Evolutionary conservation across 2,113 vertebrate species (phyloP).

Genomic region (Melanerpes formicivorus): DNA sequence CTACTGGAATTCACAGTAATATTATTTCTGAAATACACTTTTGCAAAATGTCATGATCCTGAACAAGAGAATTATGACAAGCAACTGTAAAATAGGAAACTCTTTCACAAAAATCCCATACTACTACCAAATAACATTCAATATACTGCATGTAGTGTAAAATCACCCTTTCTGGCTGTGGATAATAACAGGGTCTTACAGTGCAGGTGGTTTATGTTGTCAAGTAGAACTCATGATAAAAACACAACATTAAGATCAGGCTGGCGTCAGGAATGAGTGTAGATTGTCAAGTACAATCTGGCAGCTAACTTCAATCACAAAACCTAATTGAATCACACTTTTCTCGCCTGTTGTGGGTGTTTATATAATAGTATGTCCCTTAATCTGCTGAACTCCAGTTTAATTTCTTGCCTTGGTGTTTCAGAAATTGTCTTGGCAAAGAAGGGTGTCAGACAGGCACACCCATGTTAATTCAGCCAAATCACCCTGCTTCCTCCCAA

Average conservation of each 20-base stretch:
- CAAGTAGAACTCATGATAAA: not conserved
- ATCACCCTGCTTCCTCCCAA: not conserved
- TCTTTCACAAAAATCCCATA: slow-evolving; percentile 4
- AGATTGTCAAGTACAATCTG: not conserved
- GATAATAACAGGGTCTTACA: not conserved
- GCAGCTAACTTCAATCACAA: not conserved
- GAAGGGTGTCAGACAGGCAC: not conserved
- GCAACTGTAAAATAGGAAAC: not conserved
- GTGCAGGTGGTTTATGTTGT: not conserved
- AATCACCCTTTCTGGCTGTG: not conserved
- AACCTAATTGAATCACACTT: not conserved
- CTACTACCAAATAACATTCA: not conserved
- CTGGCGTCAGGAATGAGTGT: not conserved
- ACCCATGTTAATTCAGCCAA: not conserved
- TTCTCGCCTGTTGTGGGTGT: not conserved
- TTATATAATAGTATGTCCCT: not conserved
- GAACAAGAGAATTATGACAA: not conserved
- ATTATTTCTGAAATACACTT: not conserved
- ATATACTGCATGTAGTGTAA: slow-evolving; percentile 2
- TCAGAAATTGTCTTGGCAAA: not conserved
- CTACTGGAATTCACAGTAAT: not conserved
- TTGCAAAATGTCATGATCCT: not conserved
- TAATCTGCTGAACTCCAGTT: not conserved
- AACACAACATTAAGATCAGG: not conserved
- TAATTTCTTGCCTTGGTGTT: not conserved